Evolutionary conservation across 1,140 invertebrate genomes (phyloP).

Genomic region (Wasmannia auropunctata): DNA sequence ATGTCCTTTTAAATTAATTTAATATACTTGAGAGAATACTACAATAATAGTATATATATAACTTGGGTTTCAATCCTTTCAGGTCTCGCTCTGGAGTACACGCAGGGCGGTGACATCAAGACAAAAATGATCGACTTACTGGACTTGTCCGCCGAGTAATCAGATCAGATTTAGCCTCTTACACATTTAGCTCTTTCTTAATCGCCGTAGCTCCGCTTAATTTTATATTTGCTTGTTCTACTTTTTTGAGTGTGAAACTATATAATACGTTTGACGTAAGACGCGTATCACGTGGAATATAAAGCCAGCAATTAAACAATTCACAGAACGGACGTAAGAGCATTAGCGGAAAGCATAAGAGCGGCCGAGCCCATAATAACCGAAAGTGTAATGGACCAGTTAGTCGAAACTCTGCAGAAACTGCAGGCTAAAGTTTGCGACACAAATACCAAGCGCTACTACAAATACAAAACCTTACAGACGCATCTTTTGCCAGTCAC

Average conservation of each 20-base stretch:
- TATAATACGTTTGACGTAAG: not conserved
- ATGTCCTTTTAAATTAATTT: constrained; percentile 5
- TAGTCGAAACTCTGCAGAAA: constrained; percentile 85
- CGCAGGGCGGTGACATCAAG: constrained; percentile 86
- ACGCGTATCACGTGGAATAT: constrained; percentile 16
- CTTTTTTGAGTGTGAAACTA: not conserved
- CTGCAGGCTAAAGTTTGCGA: constrained; percentile 85
- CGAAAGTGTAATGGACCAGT: constrained; percentile 85
- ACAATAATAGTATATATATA: not conserved
- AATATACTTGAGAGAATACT: not conserved
- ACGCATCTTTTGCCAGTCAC: constrained; percentile 92
- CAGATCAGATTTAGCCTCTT: too few species aligned
- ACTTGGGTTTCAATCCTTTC: not conserved
- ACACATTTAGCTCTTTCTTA: too few species aligned
- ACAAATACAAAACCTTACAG: constrained; percentile 89
- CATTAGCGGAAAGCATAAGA: constrained; percentile 84
- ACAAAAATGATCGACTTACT: constrained; percentile 88
- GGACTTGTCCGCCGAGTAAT: constrained; percentile 86
- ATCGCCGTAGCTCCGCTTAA: not conserved
- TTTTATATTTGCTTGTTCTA: not conserved
- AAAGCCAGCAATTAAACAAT: constrained; percentile 16
- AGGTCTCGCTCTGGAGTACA: constrained; percentile 88
- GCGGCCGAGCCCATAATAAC: constrained; percentile 86
- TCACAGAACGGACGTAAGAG: constrained; percentile 86
- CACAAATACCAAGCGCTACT: constrained; percentile 87